Percentiles rank a stretch among this genome's conserved stretches.
These are phyloP conservation scores for Microcebus ravelobensis DNA, from an alignment of 2,113 vertebrate genomes.

Conservation along the genomic window DNA sequence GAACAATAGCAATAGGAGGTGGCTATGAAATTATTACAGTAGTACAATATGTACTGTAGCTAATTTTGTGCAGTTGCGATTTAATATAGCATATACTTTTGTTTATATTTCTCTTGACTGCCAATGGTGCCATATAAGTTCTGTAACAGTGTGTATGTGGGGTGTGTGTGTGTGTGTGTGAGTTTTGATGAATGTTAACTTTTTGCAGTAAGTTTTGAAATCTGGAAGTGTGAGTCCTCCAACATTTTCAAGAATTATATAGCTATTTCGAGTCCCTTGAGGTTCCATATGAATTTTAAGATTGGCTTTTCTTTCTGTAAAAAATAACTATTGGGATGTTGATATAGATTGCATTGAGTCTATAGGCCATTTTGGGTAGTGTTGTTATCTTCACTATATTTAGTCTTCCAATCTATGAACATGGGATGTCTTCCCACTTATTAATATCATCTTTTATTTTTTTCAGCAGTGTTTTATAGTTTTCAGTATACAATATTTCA, in stretches of 20 bases:
- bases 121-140: too few species aligned
- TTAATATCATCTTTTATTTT: not conserved
- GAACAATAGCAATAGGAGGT: too few species aligned
- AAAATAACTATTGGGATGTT: not conserved
- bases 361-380: not conserved
- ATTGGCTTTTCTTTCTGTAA: not conserved
- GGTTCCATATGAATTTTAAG: not conserved
- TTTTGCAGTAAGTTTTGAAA: constrained; percentile 14
- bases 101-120: too few species aligned
- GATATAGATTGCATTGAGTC: not conserved
- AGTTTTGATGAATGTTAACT: too few species aligned
- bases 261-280: not conserved
- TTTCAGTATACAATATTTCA: not conserved
- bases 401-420: not conserved
- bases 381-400: not conserved
- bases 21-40: too few species aligned
- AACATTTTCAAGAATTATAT: not conserved
- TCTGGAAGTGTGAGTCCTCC: not conserved
- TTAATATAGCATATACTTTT: too few species aligned
- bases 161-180: too few species aligned
- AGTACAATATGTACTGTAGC: too few species aligned
- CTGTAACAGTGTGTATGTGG: not conserved
- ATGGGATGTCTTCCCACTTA: not conserved
- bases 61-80: too few species aligned
- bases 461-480: not conserved